These are phyloP conservation scores for Aeoliscus strigatus DNA, from an alignment of 2,797 vertebrate genomes.

Conservation along the genomic window DNA sequence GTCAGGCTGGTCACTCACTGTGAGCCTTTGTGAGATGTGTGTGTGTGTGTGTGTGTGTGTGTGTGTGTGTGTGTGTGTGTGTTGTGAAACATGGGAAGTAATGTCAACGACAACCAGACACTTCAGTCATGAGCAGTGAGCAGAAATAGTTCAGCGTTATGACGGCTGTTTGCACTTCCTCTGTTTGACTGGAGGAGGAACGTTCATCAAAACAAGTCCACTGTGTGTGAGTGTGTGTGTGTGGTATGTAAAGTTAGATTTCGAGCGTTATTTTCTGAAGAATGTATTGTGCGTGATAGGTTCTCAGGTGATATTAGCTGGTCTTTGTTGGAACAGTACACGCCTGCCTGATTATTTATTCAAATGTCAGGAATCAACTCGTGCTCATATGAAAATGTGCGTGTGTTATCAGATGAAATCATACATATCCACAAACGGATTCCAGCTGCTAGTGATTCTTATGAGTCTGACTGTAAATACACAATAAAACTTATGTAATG, in stretches of 20 bases:
- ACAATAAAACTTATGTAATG: too few species aligned
- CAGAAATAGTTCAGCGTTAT: constrained; percentile 66
- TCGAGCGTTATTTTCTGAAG: too few species aligned
- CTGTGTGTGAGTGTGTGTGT: constrained; percentile 1
- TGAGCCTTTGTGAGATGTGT: constrained; percentile 31
- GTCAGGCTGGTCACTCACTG: constrained; percentile 47
- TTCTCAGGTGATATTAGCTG: too few species aligned
- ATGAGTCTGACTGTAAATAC: too few species aligned
- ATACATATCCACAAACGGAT: background rate
- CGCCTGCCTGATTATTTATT: constrained; percentile 35
- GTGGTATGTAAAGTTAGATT: constrained; percentile 16
- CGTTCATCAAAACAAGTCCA: constrained; percentile 50
- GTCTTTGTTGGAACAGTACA: too few species aligned
- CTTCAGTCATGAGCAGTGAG: constrained; percentile 51
- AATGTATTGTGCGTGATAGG: too few species aligned
- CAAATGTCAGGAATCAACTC: constrained; percentile 35
- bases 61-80: constrained; percentile 63
- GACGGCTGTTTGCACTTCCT: constrained; percentile 69
- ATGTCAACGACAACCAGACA: constrained; percentile 66
- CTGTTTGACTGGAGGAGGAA: constrained; percentile 38
- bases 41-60: constrained; percentile 62
- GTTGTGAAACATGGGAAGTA: constrained; percentile 82
- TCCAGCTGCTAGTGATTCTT: too few species aligned
- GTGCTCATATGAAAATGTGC: constrained; percentile 23
- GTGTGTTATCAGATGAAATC: background rate